Base-by-base conservation (phyloP, 1,140 invertebrate species). In the Dendroctonus valens region DNA sequence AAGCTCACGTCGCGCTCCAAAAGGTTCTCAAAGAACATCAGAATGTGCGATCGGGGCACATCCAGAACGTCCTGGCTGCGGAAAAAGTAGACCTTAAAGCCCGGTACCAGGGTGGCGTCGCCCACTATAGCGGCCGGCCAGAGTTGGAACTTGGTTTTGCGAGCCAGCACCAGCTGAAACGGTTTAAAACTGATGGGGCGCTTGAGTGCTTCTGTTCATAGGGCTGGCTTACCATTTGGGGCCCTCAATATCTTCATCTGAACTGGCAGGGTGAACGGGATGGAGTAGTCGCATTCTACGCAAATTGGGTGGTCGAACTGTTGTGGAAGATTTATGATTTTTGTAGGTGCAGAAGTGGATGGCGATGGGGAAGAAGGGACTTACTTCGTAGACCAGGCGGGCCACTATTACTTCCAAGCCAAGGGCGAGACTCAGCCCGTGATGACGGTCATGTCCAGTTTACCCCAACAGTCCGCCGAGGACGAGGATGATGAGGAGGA, bases 361-460 rank as follows among this genome's bases (percentile, higher is more conserved):
- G 81, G 77, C 41, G 86, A 84, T 60, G 69, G 59, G 38, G 79
- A 79, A 54, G 85, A 86, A 72, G 87, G 87, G 9, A 88, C 89
- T 44, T 91, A 90, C 70, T 91, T 89, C 77, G 86, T 91, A 7
- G 89, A 91, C 76, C 87, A 90, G 75, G 82, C 88, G 55, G 90
- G 89, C 0, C 86, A 88, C 61, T 91, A 91, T 77, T 91, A 90
- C 70, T 91, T 89, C 73, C 88, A 90, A 75, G 84, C 86, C 3
- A 84, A 79, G 67, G 82, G 82, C 38, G 83, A 85, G 46, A 79
- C 82, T 41, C 82, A 87, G 59, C 85, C 83, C 71, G 83, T 89
- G 59, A 87, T 89, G 79, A 85, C 88, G 9, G 77, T 78, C 5
- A 76, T 79, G 58, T 74, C 78, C 15, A 76, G 79, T 15, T 72